Evolutionary conservation across 2,113 vertebrate species (phyloP).

Genomic region (Rostratula benghalensis): DNA sequence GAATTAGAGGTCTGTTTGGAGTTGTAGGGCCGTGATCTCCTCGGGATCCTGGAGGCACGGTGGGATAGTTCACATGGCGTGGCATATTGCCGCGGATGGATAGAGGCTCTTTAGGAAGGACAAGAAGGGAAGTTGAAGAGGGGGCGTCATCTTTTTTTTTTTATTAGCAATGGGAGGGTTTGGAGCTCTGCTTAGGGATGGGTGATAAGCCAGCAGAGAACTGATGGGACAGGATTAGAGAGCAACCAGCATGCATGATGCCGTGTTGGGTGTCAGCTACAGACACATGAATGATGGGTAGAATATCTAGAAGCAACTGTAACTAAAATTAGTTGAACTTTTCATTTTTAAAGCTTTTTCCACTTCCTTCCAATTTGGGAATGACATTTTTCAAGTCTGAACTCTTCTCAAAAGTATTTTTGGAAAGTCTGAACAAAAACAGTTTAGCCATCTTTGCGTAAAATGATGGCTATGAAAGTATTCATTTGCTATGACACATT

Average conservation of each 20-base stretch:
- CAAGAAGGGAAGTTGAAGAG: fast-evolving
- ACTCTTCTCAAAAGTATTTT: conserved; percentile 45
- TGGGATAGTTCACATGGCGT: not conserved
- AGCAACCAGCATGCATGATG: not conserved
- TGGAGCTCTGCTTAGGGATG: not conserved
- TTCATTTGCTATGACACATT: conserved; percentile 6
- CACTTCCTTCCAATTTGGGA: conserved; percentile 26
- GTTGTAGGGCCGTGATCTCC: not conserved
- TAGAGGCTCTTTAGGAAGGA: not conserved
- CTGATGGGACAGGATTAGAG: not conserved
- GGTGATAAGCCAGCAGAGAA: not conserved
- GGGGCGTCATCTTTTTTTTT: not conserved
- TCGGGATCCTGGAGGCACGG: not conserved
- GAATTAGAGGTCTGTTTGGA: not conserved
- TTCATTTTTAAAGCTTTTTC: conserved; percentile 32
- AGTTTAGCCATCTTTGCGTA: conserved; percentile 13
- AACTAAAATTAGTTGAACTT: conserved; percentile 50
- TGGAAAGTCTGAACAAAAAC: conserved; percentile 46
- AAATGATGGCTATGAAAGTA: not conserved
- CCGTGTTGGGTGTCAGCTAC: not conserved
- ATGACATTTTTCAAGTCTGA: conserved; percentile 46
- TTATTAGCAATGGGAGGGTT: not conserved
- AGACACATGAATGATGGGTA: not conserved
- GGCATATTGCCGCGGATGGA: not conserved
- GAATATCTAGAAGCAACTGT: not conserved